These are phyloP conservation scores for Sialis fuliginosa DNA, from an alignment of 2,888 invertebrate species.

Conservation along the genomic window DNA sequence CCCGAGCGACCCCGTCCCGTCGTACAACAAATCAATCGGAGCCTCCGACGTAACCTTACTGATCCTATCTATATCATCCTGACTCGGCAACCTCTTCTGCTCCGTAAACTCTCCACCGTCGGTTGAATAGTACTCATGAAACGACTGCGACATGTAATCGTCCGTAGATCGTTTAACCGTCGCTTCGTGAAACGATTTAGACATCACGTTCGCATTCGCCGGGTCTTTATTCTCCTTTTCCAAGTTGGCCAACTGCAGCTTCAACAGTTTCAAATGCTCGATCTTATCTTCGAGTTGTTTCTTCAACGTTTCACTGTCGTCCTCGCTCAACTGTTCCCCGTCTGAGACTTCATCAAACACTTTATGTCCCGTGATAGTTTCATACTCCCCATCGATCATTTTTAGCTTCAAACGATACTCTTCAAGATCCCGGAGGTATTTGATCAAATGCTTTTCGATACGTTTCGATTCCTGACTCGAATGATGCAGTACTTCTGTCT, in stretches of 20 bases:
- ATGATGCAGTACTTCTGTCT: conserved; percentile 37
- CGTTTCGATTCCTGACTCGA: conserved; percentile 51
- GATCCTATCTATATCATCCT: conserved; percentile 73
- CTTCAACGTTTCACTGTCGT: conserved; percentile 25
- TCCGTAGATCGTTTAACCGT: conserved; percentile 10
- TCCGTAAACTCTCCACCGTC: conserved; percentile 6
- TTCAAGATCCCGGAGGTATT: conserved; percentile 42
- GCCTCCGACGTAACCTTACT: conserved; percentile 76
- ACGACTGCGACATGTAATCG: conserved; percentile 2
- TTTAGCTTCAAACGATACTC: conserved; percentile 47
- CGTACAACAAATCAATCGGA: conserved; percentile 46
- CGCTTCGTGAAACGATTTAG: conserved; percentile 25
- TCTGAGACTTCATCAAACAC: conserved; percentile 14
- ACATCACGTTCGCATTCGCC: conserved; percentile 16
- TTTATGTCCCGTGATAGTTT: conserved; percentile 16
- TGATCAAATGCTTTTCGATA: conserved; percentile 44
- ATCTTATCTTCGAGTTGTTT: conserved; percentile 2
- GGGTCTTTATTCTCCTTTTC: neutral
- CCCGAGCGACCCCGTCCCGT: conserved; percentile 49
- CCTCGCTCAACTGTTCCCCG: conserved; percentile 24
- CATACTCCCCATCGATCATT: conserved; percentile 45
- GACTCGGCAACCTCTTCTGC: conserved; percentile 36
- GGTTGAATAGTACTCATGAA: conserved; percentile 5
- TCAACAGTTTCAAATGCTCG: conserved; percentile 11
- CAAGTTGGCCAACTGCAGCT: conserved; percentile 12